These are phyloP conservation scores for Mesocentrotus franciscanus DNA, from an alignment of 53 echinoderm and acorn worm genomes.

Conservation along the genomic window DNA sequence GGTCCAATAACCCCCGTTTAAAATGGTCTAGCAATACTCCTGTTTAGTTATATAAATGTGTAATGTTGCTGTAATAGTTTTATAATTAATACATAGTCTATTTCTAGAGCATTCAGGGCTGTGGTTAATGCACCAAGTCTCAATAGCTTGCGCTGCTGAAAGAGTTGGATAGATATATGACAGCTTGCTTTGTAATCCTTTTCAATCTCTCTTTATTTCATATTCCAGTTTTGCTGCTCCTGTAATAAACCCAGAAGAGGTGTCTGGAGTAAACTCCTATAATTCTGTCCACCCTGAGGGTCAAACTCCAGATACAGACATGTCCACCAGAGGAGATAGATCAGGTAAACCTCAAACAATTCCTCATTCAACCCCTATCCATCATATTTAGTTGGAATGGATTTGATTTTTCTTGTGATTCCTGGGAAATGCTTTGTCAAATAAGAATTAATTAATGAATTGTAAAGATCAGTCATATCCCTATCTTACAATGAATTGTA, in stretches of 20 bases:
- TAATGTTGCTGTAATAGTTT: no score
- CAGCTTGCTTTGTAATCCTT: neutral
- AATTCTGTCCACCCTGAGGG: neutral
- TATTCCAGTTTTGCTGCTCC: conserved; percentile 43
- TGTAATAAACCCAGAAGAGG: neutral
- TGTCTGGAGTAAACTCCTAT: neutral
- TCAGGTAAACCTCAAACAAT: conserved; percentile 53
- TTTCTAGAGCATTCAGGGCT: neutral
- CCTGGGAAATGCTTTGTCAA: no score
- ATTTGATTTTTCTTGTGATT: neutral
- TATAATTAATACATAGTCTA: no score
- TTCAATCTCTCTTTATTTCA: neutral
- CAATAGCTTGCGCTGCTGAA: neutral
- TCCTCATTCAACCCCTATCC: neutral
- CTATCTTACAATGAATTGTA: no score
- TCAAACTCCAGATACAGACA: conserved; percentile 44
- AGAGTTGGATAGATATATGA: neutral
- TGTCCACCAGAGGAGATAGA: conserved; percentile 65
- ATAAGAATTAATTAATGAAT: no score
- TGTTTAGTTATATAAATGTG: no score
- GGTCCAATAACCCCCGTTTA: no score
- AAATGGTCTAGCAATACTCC: no score
- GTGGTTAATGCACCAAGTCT: no score
- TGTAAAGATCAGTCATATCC: no score
- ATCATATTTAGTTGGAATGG: neutral